phyloP scores from a whole-genome alignment of 2,888 invertebrate species.

The Pyrrhosoma nymphula region DNA sequence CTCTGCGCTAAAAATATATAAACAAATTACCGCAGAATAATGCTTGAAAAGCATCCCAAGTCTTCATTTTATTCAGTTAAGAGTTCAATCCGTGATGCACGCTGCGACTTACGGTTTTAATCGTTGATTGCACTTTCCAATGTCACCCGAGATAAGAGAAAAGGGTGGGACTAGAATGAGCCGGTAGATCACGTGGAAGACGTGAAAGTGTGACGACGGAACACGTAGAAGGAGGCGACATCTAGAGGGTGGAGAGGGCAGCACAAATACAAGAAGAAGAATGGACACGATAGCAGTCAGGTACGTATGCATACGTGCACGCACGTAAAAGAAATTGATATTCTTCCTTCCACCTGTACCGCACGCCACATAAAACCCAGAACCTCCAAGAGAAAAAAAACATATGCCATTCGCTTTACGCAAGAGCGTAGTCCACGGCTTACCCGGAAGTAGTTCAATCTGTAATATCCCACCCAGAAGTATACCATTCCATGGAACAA shows the following conservation, averaged over 20 bases:
- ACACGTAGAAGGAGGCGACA: constrained; percentile 54
- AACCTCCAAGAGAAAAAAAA: neutral
- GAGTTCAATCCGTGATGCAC: too few species aligned
- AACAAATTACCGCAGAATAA: too few species aligned
- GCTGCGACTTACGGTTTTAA: neutral
- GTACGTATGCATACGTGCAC: neutral
- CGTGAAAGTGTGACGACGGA: constrained; percentile 24
- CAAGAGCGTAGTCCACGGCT: neutral
- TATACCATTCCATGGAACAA: too few species aligned
- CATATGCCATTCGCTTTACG: neutral
- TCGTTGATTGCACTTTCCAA: neutral
- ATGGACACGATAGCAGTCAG: neutral
- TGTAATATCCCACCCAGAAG: too few species aligned
- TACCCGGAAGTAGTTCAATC: too few species aligned
- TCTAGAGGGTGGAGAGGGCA: constrained; percentile 59
- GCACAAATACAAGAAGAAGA: neutral
- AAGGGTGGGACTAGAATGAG: neutral
- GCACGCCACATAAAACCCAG: neutral
- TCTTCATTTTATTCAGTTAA: too few species aligned
- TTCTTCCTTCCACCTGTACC: neutral
- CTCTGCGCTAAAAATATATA: too few species aligned
- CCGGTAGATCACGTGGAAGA: neutral
- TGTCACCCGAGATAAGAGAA: neutral
- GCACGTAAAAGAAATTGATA: neutral
- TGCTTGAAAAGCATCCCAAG: too few species aligned